Evolutionary conservation across 2,797 vertebrate species (phyloP).

Genomic region (Macrochelys suwanniensis): DNA sequence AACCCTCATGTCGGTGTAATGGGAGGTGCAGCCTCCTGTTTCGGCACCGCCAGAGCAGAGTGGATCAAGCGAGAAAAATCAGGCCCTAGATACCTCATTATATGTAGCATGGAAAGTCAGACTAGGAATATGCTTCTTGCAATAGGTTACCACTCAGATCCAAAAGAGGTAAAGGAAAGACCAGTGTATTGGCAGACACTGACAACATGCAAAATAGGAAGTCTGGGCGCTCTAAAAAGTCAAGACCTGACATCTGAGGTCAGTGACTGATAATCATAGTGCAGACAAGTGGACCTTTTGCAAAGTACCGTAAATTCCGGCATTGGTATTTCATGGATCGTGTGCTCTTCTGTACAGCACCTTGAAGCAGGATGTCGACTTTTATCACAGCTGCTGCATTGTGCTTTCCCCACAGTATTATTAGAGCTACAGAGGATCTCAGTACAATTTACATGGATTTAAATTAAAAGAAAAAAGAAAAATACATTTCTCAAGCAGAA

Average conservation of each 20-base stretch:
- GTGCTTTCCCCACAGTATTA: not conserved
- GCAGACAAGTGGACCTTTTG: not conserved
- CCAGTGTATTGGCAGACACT: not conserved
- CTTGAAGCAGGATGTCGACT: not conserved
- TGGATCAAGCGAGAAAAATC: not conserved
- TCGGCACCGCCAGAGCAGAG: not conserved
- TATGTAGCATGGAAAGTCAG: not conserved
- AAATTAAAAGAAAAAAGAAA: not conserved
- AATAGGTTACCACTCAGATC: not conserved
- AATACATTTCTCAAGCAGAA: not conserved
- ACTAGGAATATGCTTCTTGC: not conserved
- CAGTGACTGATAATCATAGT: not conserved
- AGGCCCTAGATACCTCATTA: not conserved
- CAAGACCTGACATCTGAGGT: not conserved
- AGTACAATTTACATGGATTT: not conserved
- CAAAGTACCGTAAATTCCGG: not conserved
- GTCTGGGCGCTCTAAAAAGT: rapidly evolving
- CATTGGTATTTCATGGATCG: not conserved
- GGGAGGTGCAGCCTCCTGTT: not conserved
- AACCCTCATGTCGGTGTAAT: not conserved
- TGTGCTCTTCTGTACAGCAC: not conserved
- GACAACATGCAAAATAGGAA: not conserved
- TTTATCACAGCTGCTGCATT: not conserved
- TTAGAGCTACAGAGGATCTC: not conserved
- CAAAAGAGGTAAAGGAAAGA: not conserved